phyloP scores from a whole-genome alignment of 2,888 invertebrate species.

The Acronicta alni region DNA sequence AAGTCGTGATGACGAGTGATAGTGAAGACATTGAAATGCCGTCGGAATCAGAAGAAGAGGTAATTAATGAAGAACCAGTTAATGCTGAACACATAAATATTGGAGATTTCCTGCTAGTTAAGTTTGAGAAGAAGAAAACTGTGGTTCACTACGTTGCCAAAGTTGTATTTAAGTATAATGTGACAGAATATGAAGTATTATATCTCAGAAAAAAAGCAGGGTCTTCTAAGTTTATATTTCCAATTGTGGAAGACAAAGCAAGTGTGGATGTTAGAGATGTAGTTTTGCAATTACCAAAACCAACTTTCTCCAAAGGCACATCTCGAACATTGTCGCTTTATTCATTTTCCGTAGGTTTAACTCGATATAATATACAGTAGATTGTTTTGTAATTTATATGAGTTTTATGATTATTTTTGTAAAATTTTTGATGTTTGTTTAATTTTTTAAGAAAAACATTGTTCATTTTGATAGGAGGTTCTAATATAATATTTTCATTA shows the following conservation, averaged over 20 bases:
- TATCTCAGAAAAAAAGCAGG: slow-evolving; percentile 32
- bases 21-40: slow-evolving; percentile 44
- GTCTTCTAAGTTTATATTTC: slow-evolving; percentile 50
- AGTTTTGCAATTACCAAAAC: slow-evolving; percentile 54
- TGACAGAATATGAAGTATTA: slow-evolving; percentile 35
- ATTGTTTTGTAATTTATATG: slow-evolving; percentile 39
- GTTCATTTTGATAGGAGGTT: slow-evolving; percentile 43
- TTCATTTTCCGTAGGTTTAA: slow-evolving; percentile 51
- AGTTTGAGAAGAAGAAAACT: slow-evolving; percentile 36
- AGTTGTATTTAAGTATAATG: slow-evolving; percentile 44
- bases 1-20: slow-evolving; percentile 50
- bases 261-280: slow-evolving; percentile 57
- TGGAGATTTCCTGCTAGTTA: slow-evolving; percentile 43
- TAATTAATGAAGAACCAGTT: slow-evolving; percentile 28
- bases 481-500: slow-evolving; percentile 46
- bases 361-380: slow-evolving; percentile 49
- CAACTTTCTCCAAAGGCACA: slow-evolving; percentile 54
- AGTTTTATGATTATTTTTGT: slow-evolving; percentile 41
- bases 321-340: slow-evolving; percentile 51
- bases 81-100: slow-evolving; percentile 42
- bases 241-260: slow-evolving; percentile 45
- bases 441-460: slow-evolving; percentile 37
- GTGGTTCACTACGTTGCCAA: slow-evolving; percentile 47
- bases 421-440: slow-evolving; percentile 34
- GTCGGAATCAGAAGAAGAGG: slow-evolving; percentile 41